Conservation (phyloP, 1,140 invertebrate genomes). For the Procambarus virginalis region DNA sequence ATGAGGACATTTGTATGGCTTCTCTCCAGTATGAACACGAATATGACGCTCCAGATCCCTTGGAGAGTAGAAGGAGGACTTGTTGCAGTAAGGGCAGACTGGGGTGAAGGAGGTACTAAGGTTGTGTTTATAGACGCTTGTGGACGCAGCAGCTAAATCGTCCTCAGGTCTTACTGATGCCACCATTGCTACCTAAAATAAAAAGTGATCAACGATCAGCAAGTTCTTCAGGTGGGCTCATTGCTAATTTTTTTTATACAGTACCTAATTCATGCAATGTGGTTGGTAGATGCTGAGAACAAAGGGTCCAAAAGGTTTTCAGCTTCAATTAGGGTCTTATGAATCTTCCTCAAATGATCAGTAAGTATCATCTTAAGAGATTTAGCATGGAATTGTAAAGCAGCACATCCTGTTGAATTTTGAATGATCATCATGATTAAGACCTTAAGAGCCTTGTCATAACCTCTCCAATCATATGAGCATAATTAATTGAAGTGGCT, state of each 20-base stretch:
- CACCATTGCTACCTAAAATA: conserved; percentile 56
- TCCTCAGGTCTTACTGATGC: conserved; percentile 47
- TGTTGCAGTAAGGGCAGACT: conserved; percentile 62
- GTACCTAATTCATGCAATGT: background rate
- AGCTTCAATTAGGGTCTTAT: background rate
- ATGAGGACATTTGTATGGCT: conserved; percentile 72
- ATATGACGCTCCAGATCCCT: conserved; percentile 74
- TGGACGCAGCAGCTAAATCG: conserved; percentile 27
- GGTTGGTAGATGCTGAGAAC: background rate
- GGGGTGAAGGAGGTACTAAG: conserved; percentile 20
- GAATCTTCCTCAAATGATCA: background rate
- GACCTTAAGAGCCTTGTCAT: background rate
- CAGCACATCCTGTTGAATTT: background rate
- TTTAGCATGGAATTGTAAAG: background rate
- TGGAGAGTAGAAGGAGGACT: conserved; percentile 57
- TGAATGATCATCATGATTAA: background rate
- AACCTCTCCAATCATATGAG: background rate
- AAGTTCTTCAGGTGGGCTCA: conserved; percentile 2
- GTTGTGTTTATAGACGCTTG: conserved; percentile 16
- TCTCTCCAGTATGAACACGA: conserved; percentile 78
- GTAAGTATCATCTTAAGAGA: background rate
- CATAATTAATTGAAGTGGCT: too few species aligned
- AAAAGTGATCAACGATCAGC: conserved; percentile 36
- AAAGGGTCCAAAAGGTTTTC: background rate
- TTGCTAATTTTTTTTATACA: background rate